phyloP scores from a whole-genome alignment of 2,113 vertebrate species.

The Sciurus niger region DNA sequence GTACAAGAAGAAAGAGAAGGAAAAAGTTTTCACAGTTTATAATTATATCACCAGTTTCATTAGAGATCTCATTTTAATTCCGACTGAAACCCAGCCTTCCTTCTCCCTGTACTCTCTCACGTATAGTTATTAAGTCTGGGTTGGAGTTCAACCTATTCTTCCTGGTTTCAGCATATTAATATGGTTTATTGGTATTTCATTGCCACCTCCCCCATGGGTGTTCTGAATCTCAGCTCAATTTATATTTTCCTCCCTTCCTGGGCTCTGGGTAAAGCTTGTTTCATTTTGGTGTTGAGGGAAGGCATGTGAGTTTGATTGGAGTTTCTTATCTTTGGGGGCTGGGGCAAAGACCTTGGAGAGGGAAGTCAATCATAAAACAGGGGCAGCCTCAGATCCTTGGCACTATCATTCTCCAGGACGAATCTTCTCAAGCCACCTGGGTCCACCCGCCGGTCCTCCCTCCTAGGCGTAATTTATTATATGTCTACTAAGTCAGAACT shows the following conservation, averaged over 20 bases:
- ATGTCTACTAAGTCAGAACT: not conserved
- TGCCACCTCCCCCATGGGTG: conserved; percentile 81
- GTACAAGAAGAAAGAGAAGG: conserved; percentile 76
- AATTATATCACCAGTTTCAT: conserved; percentile 88
- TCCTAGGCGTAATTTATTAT: not conserved
- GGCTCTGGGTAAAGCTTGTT: conserved; percentile 73
- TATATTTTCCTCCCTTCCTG: conserved; percentile 79
- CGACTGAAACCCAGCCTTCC: conserved; percentile 78
- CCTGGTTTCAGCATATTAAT: conserved; percentile 89
- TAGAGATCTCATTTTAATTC: conserved; percentile 88
- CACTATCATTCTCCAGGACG: not conserved
- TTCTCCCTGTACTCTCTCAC: conserved; percentile 84
- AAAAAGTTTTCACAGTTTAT: conserved; percentile 83
- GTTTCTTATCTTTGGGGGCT: conserved; percentile 56
- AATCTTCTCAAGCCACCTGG: not conserved
- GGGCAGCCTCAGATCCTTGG: not conserved
- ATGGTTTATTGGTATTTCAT: conserved; percentile 90
- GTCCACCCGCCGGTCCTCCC: not conserved
- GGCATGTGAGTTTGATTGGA: conserved; percentile 39
- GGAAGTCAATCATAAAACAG: not conserved
- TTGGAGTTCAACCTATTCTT: conserved; percentile 89
- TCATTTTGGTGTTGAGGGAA: conserved; percentile 32
- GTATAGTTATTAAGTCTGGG: conserved; percentile 88
- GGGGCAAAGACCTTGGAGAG: not conserved
- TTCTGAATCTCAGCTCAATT: conserved; percentile 88